phyloP scores from a whole-genome alignment of 2,113 vertebrate genomes.

The Caranx ignobilis region DNA sequence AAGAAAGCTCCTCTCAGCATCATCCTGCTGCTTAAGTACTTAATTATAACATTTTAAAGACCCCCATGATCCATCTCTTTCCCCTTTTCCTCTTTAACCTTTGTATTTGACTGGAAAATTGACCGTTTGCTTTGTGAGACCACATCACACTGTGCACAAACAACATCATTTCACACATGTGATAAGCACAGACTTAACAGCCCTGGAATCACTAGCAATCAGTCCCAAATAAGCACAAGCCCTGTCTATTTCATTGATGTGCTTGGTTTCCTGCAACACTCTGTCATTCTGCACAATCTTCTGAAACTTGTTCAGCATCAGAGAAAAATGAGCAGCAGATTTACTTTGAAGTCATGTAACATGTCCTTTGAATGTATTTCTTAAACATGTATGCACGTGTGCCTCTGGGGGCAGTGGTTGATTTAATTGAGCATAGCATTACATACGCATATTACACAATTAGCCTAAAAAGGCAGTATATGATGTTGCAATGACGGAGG shows the following conservation, averaged over 20 bases:
- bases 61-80: neutral
- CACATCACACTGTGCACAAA: neutral
- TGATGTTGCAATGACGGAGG: neutral
- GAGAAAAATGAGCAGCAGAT: neutral
- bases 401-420: no score
- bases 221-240: neutral
- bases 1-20: no score
- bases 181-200: neutral
- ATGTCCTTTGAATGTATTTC: neutral
- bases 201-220: neutral
- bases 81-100: neutral
- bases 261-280: neutral
- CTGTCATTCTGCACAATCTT: neutral
- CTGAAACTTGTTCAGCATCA: neutral
- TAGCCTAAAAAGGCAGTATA: no score
- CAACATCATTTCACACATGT: neutral
- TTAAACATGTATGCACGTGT: no score
- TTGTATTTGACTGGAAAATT: neutral
- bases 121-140: neutral
- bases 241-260: neutral
- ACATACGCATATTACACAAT: neutral
- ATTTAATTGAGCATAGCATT: neutral
- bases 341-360: neutral
- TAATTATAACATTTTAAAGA: neutral
- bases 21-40: neutral